Conservation (phyloP, 2,113 vertebrate genomes). For the Indicator maculatus region DNA sequence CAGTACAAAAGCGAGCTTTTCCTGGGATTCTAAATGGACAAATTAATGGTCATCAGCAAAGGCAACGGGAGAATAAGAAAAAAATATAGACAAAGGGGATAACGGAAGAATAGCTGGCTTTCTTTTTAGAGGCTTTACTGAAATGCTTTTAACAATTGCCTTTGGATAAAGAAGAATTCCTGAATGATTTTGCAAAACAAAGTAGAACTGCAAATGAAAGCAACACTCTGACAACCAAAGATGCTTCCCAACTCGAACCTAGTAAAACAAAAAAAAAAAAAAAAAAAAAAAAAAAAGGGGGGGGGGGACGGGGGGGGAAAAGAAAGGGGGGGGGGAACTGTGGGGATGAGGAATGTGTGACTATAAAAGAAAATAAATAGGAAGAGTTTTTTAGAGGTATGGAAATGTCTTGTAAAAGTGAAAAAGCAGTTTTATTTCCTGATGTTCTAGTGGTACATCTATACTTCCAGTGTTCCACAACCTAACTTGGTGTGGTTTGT, state of each 20-base stretch:
- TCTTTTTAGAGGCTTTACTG: background rate
- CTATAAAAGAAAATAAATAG: background rate
- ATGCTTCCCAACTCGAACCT: background rate
- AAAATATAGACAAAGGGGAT: background rate
- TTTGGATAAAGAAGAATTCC: constrained; percentile 11
- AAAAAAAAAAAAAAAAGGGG: background rate
- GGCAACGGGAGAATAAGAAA: background rate
- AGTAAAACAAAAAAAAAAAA: background rate
- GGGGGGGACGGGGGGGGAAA: fast-evolving
- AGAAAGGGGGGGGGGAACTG: background rate
- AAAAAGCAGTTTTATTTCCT: constrained; percentile 18
- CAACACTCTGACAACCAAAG: background rate
- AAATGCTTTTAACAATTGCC: constrained; percentile 2
- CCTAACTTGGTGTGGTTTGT: background rate
- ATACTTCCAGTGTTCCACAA: background rate
- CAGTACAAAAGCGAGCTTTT: background rate
- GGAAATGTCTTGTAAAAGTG: background rate
- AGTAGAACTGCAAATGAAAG: constrained; percentile 46
- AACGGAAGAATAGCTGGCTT: background rate
- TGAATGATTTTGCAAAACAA: constrained; percentile 31
- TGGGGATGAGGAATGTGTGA: background rate
- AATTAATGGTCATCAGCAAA: background rate
- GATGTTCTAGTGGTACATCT: background rate
- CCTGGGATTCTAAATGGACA: background rate
- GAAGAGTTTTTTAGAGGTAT: background rate